Conservation (phyloP, 2,888 invertebrate genomes). For the Cartodere bifasciata region DNA sequence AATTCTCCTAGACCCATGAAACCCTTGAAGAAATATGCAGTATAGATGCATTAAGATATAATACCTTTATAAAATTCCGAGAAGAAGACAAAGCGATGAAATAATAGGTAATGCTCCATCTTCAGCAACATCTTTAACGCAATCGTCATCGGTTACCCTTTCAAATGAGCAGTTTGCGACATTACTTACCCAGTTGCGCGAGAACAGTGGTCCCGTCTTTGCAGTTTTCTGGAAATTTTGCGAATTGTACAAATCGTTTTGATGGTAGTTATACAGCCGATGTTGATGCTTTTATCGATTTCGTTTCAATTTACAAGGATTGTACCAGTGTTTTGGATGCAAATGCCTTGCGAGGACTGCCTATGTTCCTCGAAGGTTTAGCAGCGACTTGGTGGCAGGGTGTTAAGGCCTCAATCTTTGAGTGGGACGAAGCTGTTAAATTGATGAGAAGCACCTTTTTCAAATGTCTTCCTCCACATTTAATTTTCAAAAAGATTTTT, state of each 20-base stretch:
- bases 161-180: no score
- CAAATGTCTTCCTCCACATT: slow-evolving; percentile 1
- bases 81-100: no score
- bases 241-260: slow-evolving; percentile 1
- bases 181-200: no score
- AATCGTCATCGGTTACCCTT: no score
- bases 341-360: slow-evolving; percentile 10
- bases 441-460: slow-evolving; percentile 3
- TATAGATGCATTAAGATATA: no score
- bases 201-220: no score
- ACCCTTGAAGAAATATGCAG: no score
- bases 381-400: slow-evolving; percentile 12
- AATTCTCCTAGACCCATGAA: no score
- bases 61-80: no score
- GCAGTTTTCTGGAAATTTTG: no score
- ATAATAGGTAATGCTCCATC: no score
- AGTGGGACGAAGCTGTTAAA: slow-evolving; percentile 9
- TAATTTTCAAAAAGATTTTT: slow-evolving; percentile 4
- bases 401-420: slow-evolving; percentile 6
- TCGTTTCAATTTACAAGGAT: slow-evolving; percentile 9
- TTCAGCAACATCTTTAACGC: no score
- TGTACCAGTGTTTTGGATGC: slow-evolving; percentile 10
- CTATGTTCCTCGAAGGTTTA: slow-evolving; percentile 9
- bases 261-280: slow-evolving; percentile 2
- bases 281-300: slow-evolving; percentile 9